Percentiles rank a stretch among this genome's conserved stretches.
Conservation (phyloP, 2,113 vertebrate species). For the Pterophyllum scalare region DNA sequence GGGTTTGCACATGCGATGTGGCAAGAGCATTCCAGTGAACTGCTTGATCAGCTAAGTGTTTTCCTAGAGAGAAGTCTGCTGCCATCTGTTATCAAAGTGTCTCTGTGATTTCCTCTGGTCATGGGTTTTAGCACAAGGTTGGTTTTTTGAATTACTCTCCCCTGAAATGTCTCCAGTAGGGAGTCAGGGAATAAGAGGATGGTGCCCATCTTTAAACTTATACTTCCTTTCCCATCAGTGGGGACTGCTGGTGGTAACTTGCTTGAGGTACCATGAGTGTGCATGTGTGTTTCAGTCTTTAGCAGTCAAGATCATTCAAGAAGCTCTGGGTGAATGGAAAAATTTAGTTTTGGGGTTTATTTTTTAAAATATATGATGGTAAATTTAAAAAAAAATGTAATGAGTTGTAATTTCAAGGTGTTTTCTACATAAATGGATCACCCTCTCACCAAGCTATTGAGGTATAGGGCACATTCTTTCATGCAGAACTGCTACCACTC, state of each 20-base stretch:
- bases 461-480: background rate
- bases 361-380: too few relatives aligned
- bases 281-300: background rate
- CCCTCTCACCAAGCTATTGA: background rate
- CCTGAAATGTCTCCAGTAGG: background rate
- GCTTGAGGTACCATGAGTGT: too few relatives aligned
- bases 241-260: background rate
- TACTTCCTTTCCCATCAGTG: background rate
- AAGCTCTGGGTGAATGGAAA: background rate
- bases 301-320: background rate
- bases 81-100: constrained; percentile 33
- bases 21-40: constrained; percentile 7
- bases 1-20: background rate
- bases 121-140: background rate
- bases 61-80: background rate
- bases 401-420: background rate
- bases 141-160: constrained; percentile 4
- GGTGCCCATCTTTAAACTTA: background rate
- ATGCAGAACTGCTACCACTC: background rate
- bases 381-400: background rate
- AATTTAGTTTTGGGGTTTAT: background rate
- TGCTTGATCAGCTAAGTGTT: constrained; percentile 26
- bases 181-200: background rate
- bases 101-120: constrained; percentile 19
- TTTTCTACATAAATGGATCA: background rate